Conservation (phyloP, 1,140 invertebrate genomes). For the Caenorhabditis remanei region DNA sequence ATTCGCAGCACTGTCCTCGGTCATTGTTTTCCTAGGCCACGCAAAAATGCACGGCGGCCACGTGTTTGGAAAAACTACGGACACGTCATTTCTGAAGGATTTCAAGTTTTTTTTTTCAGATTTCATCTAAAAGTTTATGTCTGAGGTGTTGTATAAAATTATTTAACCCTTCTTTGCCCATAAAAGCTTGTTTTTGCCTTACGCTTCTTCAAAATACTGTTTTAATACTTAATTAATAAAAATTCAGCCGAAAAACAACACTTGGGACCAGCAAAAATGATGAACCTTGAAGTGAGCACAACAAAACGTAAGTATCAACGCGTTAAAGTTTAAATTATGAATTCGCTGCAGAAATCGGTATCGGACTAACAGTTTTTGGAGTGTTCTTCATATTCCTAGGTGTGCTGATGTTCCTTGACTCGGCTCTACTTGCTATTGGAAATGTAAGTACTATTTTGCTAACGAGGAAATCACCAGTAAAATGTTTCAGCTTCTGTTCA, state of each 20-base stretch:
- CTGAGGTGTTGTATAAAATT: not conserved
- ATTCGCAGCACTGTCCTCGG: not conserved
- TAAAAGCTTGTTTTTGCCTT: not conserved
- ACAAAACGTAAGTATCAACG: slow-evolving; percentile 72
- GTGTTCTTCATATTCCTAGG: slow-evolving; percentile 95
- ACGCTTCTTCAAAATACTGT: too few species aligned
- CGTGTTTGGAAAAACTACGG: not conserved
- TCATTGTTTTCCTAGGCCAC: not conserved
- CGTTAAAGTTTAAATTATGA: not conserved
- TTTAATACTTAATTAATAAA: not conserved
- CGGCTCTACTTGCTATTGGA: slow-evolving; percentile 95
- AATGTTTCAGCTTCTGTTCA: slow-evolving; percentile 88
- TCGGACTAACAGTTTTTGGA: slow-evolving; percentile 95
- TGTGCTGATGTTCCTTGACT: slow-evolving; percentile 94
- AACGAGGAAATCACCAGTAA: not conserved
- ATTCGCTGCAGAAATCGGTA: slow-evolving; percentile 88
- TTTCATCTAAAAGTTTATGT: not conserved
- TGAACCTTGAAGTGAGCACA: slow-evolving; percentile 76
- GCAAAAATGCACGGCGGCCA: slow-evolving; percentile 29
- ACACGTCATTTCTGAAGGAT: slow-evolving; percentile 39
- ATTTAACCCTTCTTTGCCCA: too few species aligned
- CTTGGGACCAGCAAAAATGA: slow-evolving; percentile 60
- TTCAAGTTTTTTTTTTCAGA: not conserved
- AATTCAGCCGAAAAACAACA: slow-evolving; percentile 12
- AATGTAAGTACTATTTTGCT: slow-evolving; percentile 85